Base-by-base conservation (phyloP, 2,797 vertebrate species). In the Spondyliosoma cantharus region DNA sequence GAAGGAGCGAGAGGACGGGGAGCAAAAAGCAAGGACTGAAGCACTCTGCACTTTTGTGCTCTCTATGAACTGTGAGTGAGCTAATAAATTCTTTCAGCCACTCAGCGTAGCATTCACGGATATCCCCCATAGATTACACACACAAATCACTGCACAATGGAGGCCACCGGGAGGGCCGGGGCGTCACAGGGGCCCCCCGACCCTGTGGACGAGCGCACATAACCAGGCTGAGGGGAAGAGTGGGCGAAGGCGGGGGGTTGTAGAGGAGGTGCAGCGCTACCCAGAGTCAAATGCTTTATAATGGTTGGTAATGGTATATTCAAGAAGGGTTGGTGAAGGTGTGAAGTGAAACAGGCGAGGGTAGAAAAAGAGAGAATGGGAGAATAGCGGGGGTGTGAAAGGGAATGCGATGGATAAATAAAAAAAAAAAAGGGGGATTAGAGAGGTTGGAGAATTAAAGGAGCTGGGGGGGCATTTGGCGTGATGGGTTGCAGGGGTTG, bases 131-230 rank as follows among this genome's bases (percentile, higher is more conserved):
- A 98, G 96, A 97, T 97, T 97, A 96, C 95, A 93, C 90, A 96
- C 96, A 97, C 96, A 97, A 98, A 98, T 97, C 97, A 98, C 95
- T 91, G 88, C 91, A 96, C 96, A 96, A 96, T 96, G 94, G 96
- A 94, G 96, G 94, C 93, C 80, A 82, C 94, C 94, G 93, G 95
- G 95, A 93, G 93, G 95, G 92, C 94, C 93, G 87, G 90, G 90
- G 92, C 93, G 87, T 91, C 95, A 93, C 96, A 94, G 96, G 96
- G 94, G 94, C 94, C 89, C 86, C 94, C 87, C 87, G 87, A 92
- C 93, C 92, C 92, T 86, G 93, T 93, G 94, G 95, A 96, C 96
- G 95, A 95, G 94, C 93, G 46, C 94, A 94, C 94, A 96, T 94
- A 95, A 95, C 94, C 94, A 94, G 93, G 90, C 89, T 85, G 86